Evolutionary conservation across 2,113 vertebrate genomes (phyloP).

Genomic region (Ascaphus truei): DNA sequence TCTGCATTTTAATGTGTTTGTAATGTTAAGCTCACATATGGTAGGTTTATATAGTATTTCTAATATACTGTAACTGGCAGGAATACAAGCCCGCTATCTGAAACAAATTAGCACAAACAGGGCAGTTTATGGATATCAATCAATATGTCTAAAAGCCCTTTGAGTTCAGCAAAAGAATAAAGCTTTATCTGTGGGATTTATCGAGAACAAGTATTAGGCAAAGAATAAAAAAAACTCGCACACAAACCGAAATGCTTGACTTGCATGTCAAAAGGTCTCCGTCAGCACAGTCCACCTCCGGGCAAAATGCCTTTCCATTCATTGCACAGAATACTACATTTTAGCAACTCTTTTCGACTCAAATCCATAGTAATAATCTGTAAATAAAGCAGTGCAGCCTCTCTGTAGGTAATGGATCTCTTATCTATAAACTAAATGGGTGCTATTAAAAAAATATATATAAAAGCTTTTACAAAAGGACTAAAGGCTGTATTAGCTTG

Average conservation of each 20-base stretch:
- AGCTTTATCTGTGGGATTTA: constrained; percentile 10
- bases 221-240: neutral
- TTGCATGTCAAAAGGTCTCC: neutral
- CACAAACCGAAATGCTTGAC: constrained; percentile 2
- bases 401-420: too few species aligned
- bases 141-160: neutral
- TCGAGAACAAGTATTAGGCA: neutral
- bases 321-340: neutral
- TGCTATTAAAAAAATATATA: too few species aligned
- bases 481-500: too few species aligned
- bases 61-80: too few species aligned
- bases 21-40: too few species aligned
- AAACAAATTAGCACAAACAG: too few species aligned
- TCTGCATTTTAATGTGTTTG: too few species aligned
- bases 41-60: too few species aligned
- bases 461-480: too few species aligned
- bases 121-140: neutral
- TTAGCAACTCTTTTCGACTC: neutral
- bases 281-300: constrained; percentile 15
- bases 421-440: too few species aligned
- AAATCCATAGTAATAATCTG: neutral
- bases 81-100: too few species aligned
- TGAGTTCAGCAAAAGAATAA: constrained; percentile 15
- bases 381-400: too few species aligned
- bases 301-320: constrained; percentile 14